Conservation (phyloP, 2,888 invertebrate species). For the Andrena bucephala region DNA sequence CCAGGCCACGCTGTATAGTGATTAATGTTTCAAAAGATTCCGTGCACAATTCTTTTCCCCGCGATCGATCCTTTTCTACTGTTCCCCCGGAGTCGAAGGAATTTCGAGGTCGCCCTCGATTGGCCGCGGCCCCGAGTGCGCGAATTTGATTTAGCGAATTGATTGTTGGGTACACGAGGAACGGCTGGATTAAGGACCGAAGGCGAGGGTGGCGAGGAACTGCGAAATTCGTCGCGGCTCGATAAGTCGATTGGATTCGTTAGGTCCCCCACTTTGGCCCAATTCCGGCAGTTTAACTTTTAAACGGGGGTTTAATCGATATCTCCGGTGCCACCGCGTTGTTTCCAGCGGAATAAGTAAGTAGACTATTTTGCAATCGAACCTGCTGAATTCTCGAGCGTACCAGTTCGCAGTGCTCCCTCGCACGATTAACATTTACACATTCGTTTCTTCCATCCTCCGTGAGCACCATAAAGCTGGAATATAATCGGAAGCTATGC, state of each 20-base stretch:
- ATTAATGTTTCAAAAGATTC: neutral
- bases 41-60: neutral
- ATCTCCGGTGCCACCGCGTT: conserved; percentile 25
- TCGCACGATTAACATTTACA: no score
- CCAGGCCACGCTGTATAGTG: no score
- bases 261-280: conserved; percentile 54
- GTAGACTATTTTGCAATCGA: neutral
- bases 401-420: neutral
- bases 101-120: conserved; percentile 1
- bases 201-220: conserved; percentile 45
- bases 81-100: neutral
- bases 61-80: neutral
- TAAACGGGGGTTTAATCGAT: conserved; percentile 54
- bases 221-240: conserved; percentile 53
- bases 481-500: neutral
- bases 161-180: conserved; percentile 48
- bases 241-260: conserved; percentile 60
- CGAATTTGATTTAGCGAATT: conserved; percentile 39
- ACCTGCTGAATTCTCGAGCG: neutral
- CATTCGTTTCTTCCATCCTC: neutral
- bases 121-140: conserved; percentile 3
- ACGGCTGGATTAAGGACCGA: conserved; percentile 36
- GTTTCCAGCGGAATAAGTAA: neutral
- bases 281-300: conserved; percentile 58
- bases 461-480: conserved; percentile 4